phyloP scores from a whole-genome alignment of 2,797 vertebrate genomes.

The Cryptoprocta ferox region DNA sequence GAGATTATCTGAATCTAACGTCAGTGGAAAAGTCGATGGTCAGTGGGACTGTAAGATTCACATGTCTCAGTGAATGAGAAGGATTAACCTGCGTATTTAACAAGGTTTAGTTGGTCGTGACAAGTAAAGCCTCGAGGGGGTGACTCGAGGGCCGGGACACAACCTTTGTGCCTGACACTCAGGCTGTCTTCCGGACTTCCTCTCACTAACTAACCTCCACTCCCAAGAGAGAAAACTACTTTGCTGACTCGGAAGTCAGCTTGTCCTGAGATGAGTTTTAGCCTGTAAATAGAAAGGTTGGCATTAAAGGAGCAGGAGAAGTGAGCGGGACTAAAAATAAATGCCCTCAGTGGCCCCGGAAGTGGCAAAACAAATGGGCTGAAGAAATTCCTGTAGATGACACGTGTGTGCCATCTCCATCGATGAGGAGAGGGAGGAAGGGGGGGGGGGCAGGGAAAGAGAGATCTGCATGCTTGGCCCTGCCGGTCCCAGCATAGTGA shows the following conservation, averaged over 20 bases:
- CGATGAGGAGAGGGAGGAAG: neutral
- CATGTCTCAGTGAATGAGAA: neutral
- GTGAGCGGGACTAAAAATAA: conserved; percentile 74
- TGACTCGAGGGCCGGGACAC: neutral
- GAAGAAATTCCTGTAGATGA: conserved; percentile 44
- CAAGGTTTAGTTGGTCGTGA: neutral
- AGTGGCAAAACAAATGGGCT: conserved; percentile 69
- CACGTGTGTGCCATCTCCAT: neutral
- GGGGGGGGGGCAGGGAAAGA: rapidly evolving
- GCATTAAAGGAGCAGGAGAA: conserved; percentile 46
- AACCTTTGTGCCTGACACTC: neutral
- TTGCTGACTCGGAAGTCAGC: conserved; percentile 65
- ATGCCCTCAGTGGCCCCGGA: conserved; percentile 67
- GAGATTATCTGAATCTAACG: neutral
- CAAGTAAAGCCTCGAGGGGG: neutral
- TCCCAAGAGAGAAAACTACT: conserved; percentile 30
- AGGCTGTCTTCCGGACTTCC: neutral
- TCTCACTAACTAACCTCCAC: neutral
- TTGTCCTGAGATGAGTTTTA: conserved; percentile 64
- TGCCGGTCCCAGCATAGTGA: neutral
- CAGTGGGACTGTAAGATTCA: neutral
- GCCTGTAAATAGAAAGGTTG: conserved; percentile 75
- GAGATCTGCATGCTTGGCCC: neutral
- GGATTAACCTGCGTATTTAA: neutral
- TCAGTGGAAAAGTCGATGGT: neutral